Conservation (phyloP, 37 sponge, comb jelly and placozoan species). For the Aphrocallistes beatrix region DNA sequence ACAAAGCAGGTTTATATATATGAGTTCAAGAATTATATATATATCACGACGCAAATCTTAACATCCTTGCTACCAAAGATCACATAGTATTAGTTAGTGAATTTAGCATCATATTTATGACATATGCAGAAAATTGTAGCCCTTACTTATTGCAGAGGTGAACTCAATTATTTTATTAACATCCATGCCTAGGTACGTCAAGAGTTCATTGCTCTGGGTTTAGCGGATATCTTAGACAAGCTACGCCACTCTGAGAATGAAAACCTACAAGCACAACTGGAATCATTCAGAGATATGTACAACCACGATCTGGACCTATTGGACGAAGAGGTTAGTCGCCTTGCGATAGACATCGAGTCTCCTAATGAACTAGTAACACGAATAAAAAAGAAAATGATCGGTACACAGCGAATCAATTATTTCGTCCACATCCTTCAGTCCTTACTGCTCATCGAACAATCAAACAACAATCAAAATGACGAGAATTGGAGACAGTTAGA, state of each 20-base stretch:
- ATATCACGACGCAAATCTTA: too few species aligned
- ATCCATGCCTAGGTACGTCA: background rate
- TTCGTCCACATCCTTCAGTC: background rate
- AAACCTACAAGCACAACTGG: background rate
- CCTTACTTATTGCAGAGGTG: too few species aligned
- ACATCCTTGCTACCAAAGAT: too few species aligned
- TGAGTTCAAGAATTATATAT: too few species aligned
- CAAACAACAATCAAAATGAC: background rate
- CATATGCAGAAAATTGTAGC: too few species aligned
- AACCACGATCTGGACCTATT: background rate
- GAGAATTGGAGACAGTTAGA: background rate
- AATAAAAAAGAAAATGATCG: background rate
- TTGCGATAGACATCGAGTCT: background rate
- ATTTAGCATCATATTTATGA: too few species aligned
- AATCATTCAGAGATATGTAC: background rate
- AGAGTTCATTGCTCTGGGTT: slow-evolving; percentile 2
- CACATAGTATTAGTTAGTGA: too few species aligned
- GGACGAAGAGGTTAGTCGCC: background rate
- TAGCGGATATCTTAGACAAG: background rate
- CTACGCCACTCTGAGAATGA: background rate
- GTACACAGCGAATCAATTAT: background rate
- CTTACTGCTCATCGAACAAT: background rate
- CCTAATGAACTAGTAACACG: background rate
- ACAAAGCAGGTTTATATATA: too few species aligned
- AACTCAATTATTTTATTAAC: too few species aligned